Base-by-base conservation (phyloP, 1,140 invertebrate species). In the Ostrea edulis region DNA sequence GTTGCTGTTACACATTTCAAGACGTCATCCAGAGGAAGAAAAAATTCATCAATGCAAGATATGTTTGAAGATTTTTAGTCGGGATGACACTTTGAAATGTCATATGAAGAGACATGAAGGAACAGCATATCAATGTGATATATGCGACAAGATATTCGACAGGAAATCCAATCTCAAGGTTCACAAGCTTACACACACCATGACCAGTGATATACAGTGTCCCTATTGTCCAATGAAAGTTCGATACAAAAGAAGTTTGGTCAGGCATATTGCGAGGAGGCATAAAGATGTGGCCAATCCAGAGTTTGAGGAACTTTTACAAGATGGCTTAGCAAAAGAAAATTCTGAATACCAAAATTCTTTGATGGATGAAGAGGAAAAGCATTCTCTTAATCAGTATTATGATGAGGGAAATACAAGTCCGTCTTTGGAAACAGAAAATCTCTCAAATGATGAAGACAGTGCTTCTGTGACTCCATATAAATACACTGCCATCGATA, bases 41-140 rank as follows among this genome's bases (percentile, higher is more conserved):
- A 83, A 55, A 71, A n/a, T 54, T 4, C n/a, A 62, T 2, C 44
- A 22, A 35, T 91, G 91, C 52, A 51, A 71, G 17, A 65, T 82
- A n/a, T 91, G 91, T 86, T 29, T 62, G 2, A 62, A 77, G 35
- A 77, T 54, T 29, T 90, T 91, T 51, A 86, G 83, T 17, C 87
- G 68, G 44, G 88, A 88, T 58, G 65, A 71, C 17, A 71, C 88
- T 11, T 82, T 91, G 20, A 88, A 87, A 81, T 85, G 87, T 85
- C 91, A 91, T 82, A 77, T 87, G 52, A 85, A 85, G 17, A 25
- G 44, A 85, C 82, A 88, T 35, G 44, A 54, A 54, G 82, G 62
- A 14, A 81, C 20, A 8, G 82, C 71, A 0, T 62, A 54, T 25
- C 53, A 25, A 7, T 87, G 86, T 83, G 81, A 87, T 35, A 22